A percentile compares a stretch with the other conserved stretches of the same genome.
phyloP scores from a whole-genome alignment of 2,113 vertebrate species.

The Tricholaema leucomelas region DNA sequence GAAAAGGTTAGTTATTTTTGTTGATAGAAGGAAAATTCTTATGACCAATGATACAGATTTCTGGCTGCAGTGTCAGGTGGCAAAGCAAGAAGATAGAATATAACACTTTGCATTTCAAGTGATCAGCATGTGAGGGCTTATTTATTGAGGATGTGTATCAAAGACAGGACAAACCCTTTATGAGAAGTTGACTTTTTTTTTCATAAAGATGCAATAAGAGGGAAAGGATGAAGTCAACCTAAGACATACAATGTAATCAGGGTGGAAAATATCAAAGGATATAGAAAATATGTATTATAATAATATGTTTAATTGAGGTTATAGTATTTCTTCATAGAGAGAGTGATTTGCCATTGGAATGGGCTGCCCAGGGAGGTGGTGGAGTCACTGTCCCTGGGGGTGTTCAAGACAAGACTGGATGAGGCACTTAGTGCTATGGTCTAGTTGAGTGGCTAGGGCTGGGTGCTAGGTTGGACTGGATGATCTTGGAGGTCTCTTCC shows the following conservation, averaged over 20 bases:
- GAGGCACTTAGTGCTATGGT: too few relatives aligned
- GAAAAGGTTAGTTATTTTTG: neutral
- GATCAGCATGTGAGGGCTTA: neutral
- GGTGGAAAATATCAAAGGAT: neutral
- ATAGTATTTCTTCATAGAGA: neutral
- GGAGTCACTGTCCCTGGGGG: too few relatives aligned
- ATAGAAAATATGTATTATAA: neutral
- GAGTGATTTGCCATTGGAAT: too few relatives aligned
- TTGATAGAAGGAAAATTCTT: neutral
- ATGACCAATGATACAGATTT: neutral
- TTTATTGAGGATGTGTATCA: neutral
- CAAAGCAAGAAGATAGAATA: neutral
- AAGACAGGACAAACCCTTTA: neutral
- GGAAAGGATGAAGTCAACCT: neutral
- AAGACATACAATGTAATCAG: neutral
- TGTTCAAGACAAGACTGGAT: too few relatives aligned
- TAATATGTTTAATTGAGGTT: neutral
- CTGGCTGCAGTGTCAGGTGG: neutral
- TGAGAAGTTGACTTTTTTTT: neutral
- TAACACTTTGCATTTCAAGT: neutral
- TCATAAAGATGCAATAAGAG: neutral
- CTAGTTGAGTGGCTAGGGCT: too few relatives aligned
- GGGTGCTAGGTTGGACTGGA: too few relatives aligned
- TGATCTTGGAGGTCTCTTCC: too few relatives aligned
- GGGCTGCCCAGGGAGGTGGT: too few relatives aligned